A percentile compares a stretch with the other conserved stretches of the same genome.
Evolutionary conservation across 2,888 invertebrate genomes (phyloP).

Genomic region (Sylvicola cinctus): DNA sequence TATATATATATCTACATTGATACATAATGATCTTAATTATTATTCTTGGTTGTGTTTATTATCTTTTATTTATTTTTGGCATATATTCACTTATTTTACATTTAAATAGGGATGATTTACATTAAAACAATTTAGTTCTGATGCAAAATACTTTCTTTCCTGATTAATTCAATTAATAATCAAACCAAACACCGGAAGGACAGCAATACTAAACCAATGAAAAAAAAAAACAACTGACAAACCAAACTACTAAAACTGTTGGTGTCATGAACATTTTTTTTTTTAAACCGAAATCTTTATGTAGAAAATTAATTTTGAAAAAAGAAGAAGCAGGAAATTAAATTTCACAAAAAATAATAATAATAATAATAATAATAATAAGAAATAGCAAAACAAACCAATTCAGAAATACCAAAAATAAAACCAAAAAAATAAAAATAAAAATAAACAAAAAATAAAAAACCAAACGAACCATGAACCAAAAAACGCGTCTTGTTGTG

Average conservation of each 20-base stretch:
- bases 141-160: no score
- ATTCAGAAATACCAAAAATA: slow-evolving; percentile 1
- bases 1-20: no score
- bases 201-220: slow-evolving; percentile 3
- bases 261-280: slow-evolving; percentile 3
- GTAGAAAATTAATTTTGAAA: slow-evolving; percentile 3
- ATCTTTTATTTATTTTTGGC: no score
- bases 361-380: slow-evolving; percentile 5
- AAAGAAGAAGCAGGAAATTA: slow-evolving; percentile 1
- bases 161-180: no score
- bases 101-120: no score
- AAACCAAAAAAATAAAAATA: slow-evolving; percentile 2
- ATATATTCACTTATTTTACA: no score
- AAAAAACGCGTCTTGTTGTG: background rate
- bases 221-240: no score
- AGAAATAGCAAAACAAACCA: slow-evolving; percentile 2
- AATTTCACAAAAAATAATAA: slow-evolving; percentile 5
- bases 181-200: slow-evolving; percentile 7
- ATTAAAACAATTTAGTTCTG: no score
- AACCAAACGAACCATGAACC: slow-evolving; percentile 1
- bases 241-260: slow-evolving; percentile 4
- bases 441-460: slow-evolving; percentile 2
- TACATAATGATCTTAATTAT: no score
- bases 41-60: no score
- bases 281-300: slow-evolving; percentile 4